Percentiles rank a stretch among this genome's conserved stretches.
Evolutionary conservation across 2,113 vertebrate species (phyloP).

Genomic region (Gnathonemus longibarbis): DNA sequence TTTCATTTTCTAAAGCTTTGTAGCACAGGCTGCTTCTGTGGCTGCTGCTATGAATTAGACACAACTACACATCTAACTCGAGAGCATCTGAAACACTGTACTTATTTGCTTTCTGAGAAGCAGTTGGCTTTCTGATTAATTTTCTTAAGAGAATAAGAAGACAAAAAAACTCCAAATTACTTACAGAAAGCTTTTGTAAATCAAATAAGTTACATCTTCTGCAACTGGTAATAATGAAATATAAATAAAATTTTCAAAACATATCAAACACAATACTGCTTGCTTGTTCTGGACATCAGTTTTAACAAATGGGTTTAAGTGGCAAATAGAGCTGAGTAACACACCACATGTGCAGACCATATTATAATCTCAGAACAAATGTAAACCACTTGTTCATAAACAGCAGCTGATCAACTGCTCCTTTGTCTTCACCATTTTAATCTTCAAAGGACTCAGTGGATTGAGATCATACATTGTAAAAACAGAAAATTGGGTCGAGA

Average conservation of each 20-base stretch:
- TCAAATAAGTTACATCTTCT: not conserved
- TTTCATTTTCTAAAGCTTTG: slow-evolving; percentile 35
- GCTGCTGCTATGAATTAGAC: slow-evolving; percentile 35
- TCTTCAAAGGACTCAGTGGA: slow-evolving; percentile 55
- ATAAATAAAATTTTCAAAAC: slow-evolving; percentile 7
- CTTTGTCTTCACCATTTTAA: slow-evolving; percentile 43
- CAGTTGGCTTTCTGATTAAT: not conserved
- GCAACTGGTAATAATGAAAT: not conserved
- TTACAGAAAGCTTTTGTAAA: not conserved
- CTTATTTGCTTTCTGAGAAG: slow-evolving; percentile 14
- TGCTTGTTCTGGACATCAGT: slow-evolving; percentile 26
- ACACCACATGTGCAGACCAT: slow-evolving; percentile 61
- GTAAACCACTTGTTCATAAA: slow-evolving; percentile 58
- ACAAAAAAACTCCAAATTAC: not conserved
- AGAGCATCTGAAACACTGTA: slow-evolving; percentile 26
- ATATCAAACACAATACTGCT: not conserved
- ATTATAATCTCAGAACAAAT: slow-evolving; percentile 48
- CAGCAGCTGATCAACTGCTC: slow-evolving; percentile 51
- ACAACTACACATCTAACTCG: slow-evolving; percentile 39
- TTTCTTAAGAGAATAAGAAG: slow-evolving; percentile 14
- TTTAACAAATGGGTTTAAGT: slow-evolving; percentile 44
- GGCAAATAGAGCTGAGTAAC: slow-evolving; percentile 29
- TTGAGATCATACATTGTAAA: slow-evolving; percentile 52
- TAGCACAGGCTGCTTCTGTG: slow-evolving; percentile 47
- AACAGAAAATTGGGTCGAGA: slow-evolving; percentile 48